Evolutionary conservation across 2,888 invertebrate genomes (phyloP).

Genomic region (Heliconius hortense): DNA sequence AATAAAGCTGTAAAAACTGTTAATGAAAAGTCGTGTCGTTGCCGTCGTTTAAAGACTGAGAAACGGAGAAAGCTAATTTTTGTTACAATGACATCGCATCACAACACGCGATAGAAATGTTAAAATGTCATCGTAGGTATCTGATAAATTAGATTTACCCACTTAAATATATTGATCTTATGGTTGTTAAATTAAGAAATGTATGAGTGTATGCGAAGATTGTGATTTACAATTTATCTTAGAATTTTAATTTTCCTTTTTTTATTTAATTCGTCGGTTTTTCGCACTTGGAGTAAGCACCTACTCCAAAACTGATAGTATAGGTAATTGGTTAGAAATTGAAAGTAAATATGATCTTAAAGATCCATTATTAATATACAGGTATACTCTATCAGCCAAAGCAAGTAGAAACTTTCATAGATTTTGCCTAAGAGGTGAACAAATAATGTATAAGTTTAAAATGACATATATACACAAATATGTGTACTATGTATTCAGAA

Average conservation of each 20-base stretch:
- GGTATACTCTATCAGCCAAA: too few relatives aligned
- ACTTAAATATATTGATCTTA: slow-evolving; percentile 3
- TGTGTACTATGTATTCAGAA: neutral
- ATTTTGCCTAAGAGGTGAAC: too few relatives aligned
- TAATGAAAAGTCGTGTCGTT: neutral
- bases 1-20: neutral
- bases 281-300: too few relatives aligned
- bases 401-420: too few relatives aligned
- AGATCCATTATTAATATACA: too few relatives aligned
- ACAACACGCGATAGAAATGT: slow-evolving; percentile 53
- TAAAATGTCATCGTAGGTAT: slow-evolving; percentile 13
- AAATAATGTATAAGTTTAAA: neutral
- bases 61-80: slow-evolving; percentile 70
- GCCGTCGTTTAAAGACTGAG: slow-evolving; percentile 43
- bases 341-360: too few relatives aligned
- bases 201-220: neutral
- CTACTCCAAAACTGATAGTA: too few relatives aligned
- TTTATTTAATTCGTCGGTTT: too few relatives aligned
- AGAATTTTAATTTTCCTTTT: too few relatives aligned
- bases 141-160: neutral
- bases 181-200: neutral
- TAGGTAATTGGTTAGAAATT: too few relatives aligned
- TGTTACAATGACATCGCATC: slow-evolving; percentile 61
- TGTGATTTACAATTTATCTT: too few relatives aligned
- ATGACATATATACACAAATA: too few relatives aligned